A percentile compares a stretch with the other conserved stretches of the same genome.
Evolutionary conservation across 1,140 invertebrate species (phyloP).

Genomic region (Euura saliciscinereae): DNA sequence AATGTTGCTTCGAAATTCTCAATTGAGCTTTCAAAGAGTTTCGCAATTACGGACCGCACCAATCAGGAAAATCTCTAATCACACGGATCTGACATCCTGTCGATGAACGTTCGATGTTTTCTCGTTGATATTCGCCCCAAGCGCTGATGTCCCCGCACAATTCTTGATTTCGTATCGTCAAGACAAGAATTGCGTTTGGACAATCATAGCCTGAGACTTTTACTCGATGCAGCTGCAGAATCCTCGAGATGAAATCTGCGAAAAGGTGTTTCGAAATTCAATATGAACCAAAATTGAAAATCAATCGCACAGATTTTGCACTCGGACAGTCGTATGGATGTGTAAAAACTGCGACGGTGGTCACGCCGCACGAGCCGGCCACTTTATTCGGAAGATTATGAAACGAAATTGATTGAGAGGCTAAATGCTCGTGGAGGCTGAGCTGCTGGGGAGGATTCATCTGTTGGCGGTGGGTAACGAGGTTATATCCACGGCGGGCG

Average conservation of each 20-base stretch:
- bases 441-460: slow-evolving; percentile 1
- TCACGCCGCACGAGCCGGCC: not conserved
- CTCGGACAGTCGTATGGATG: too few species aligned
- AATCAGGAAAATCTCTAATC: too few species aligned
- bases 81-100: too few species aligned
- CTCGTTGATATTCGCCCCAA: slow-evolving; percentile 51
- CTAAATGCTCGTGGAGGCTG: not conserved
- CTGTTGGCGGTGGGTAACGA: not conserved
- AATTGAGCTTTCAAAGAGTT: too few species aligned
- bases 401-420: not conserved
- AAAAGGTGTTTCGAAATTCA: not conserved
- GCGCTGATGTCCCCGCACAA: slow-evolving; percentile 63
- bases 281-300: not conserved
- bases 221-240: slow-evolving; percentile 1
- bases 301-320: too few species aligned
- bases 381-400: slow-evolving; percentile 2
- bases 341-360: not conserved
- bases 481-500: slow-evolving; percentile 4
- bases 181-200: slow-evolving; percentile 64
- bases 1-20: too few species aligned
- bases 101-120: not conserved
- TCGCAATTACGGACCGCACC: too few species aligned
- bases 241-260: not conserved
- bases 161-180: slow-evolving; percentile 55
- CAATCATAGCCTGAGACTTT: slow-evolving; percentile 61